Percentiles rank a stretch among this genome's conserved stretches.
phyloP scores from a whole-genome alignment of 2,888 invertebrate genomes.

The Rutpela maculata region DNA sequence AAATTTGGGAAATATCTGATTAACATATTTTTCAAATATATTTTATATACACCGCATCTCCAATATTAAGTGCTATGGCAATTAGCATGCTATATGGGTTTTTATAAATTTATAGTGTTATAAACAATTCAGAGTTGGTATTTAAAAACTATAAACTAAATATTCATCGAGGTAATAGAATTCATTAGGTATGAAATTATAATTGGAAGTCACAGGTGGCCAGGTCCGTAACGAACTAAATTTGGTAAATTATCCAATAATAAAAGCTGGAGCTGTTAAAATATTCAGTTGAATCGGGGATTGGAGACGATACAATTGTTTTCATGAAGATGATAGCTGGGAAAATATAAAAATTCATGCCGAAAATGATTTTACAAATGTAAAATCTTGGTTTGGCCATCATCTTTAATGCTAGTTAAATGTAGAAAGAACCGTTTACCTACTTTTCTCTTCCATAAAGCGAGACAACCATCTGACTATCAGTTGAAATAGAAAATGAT shows the following conservation, averaged over 20 bases:
- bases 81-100: constrained; percentile 32
- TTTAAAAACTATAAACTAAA: not conserved
- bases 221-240: not conserved
- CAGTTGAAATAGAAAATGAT: too few species aligned
- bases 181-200: constrained; percentile 1
- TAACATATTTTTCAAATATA: constrained; percentile 31
- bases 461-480: too few species aligned
- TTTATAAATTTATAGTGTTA: constrained; percentile 34
- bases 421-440: too few species aligned
- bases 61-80: not conserved
- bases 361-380: too few species aligned
- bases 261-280: not conserved
- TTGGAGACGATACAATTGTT: too few species aligned
- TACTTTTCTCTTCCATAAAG: too few species aligned
- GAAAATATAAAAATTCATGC: too few species aligned
- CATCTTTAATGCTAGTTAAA: too few species aligned
- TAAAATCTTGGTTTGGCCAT: too few species aligned
- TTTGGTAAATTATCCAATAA: not conserved
- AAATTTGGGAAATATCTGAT: constrained; percentile 20
- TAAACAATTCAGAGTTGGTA: constrained; percentile 7
- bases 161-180: not conserved
- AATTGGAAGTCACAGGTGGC: not conserved
- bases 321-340: too few species aligned
- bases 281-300: too few species aligned
- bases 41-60: constrained; percentile 11